These are phyloP conservation scores for Myotis davidii DNA, from an alignment of 2,113 vertebrate species.

Conservation along the genomic window DNA sequence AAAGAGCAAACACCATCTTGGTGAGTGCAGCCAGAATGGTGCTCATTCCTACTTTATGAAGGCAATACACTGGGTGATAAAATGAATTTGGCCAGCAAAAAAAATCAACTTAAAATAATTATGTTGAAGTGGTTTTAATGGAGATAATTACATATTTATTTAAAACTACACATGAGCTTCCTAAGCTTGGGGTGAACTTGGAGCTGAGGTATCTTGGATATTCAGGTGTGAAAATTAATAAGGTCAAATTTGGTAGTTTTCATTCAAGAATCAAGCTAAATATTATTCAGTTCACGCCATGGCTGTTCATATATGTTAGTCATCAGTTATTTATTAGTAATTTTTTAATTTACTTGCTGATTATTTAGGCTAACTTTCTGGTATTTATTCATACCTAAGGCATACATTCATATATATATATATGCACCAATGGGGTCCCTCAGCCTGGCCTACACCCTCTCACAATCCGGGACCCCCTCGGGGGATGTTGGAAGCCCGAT, in stretches of 20 bases:
- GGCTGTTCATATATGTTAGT: not conserved
- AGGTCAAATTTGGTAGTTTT: conserved; percentile 16
- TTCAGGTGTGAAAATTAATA: conserved; percentile 24
- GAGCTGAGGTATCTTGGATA: not conserved
- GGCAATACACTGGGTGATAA: conserved; percentile 63
- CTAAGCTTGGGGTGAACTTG: not conserved
- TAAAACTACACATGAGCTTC: conserved; percentile 33
- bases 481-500: no score
- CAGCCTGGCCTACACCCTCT: no score
- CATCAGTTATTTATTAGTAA: conserved; percentile 21
- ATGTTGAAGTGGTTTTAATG: conserved; percentile 66
- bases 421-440: no score
- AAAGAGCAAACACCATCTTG: conserved; percentile 53
- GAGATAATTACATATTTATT: conserved; percentile 64
- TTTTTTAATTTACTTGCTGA: not conserved
- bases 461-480: no score
- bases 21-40: conserved; percentile 61
- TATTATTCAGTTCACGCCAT: not conserved
- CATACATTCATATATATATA: not conserved
- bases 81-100: conserved; percentile 56
- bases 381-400: not conserved
- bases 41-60: conserved; percentile 75
- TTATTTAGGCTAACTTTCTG: not conserved
- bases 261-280: not conserved
- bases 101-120: conserved; percentile 74